These are phyloP conservation scores for Falco cherrug DNA, from an alignment of 2,797 vertebrate genomes.

Conservation along the genomic window DNA sequence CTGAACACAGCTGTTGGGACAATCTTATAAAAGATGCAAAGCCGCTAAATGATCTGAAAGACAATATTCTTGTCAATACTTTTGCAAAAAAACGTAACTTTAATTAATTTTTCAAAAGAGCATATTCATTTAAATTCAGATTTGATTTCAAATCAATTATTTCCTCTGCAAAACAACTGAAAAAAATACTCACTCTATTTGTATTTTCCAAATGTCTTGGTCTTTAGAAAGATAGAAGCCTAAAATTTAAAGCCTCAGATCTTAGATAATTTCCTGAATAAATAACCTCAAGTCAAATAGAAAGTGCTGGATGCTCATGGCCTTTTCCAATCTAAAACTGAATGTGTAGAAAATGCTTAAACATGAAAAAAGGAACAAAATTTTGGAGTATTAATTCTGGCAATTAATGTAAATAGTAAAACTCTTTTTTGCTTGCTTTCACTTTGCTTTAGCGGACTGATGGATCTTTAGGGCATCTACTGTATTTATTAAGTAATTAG, in stretches of 20 bases:
- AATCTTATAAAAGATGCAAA: not conserved
- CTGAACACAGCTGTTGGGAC: not conserved
- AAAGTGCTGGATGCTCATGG: not conserved
- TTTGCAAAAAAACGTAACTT: not conserved
- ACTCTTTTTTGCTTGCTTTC: not conserved
- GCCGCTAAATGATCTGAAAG: not conserved
- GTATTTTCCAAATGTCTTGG: not conserved
- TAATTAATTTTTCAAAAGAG: not conserved
- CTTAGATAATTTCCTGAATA: not conserved
- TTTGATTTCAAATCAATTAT: not conserved
- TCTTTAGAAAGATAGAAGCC: not conserved
- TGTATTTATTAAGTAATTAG: not conserved
- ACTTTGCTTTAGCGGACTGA: not conserved
- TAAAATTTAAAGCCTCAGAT: not conserved
- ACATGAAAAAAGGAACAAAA: not conserved
- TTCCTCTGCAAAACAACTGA: not conserved
- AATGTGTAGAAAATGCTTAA: not conserved
- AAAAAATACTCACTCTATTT: not conserved
- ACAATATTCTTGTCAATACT: not conserved
- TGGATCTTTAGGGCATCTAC: not conserved
- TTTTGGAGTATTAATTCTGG: not conserved
- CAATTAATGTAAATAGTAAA: not conserved
- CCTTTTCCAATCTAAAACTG: not conserved
- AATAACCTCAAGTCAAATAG: not conserved
- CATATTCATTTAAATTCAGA: not conserved